Base-by-base conservation (phyloP, 1,140 invertebrate genomes). In the Pseudoatta argentina region DNA sequence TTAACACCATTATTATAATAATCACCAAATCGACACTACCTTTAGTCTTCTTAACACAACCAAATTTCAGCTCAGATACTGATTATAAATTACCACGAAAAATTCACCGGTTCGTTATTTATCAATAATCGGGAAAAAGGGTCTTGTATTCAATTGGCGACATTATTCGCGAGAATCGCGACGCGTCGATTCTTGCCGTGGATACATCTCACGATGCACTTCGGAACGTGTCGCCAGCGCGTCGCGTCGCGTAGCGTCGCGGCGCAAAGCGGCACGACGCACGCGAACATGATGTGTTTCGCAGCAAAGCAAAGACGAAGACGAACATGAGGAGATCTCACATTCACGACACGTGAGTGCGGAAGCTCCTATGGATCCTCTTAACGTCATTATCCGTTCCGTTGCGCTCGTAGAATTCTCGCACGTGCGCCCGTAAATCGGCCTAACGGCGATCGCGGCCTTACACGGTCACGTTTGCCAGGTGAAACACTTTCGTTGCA, bases 361-460 rank as follows among this genome's bases (percentile, higher is more conserved):
- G 24, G 39, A 75, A 73, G 78, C 88, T 90, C 44, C 30, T n/a
- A 30, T 21, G 67, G 78, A 89, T 90, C 88, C 85, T 87, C 86
- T 90, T 90, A 90, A 90, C 57, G 67, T 89, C 85, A 87, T 90
- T 90, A 90, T 85, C 67, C 76, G 88, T 67, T 27, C 34, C 67
- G 63, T 63, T 78, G 85, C 82, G 27, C 73, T 44, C 85, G 88
- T 72, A 69, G 73, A 90, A 89, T 66, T 78, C 82, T 81, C 85
- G 77, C 85, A 87, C 89, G 88, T 89, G 79, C 88, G 75, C 64
- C 16, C 73, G 85, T 90, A 90, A 90, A 90, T 90, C 89, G 88
- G 88, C 72, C 89, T 89, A 89, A 89, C 76, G 51, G 64, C 88
- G 88, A 89, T 89, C 88, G 72, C 27, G 64, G 78, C 73, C 64